Conservation (phyloP, 2,113 vertebrate species). For the Gavia stellata region DNA sequence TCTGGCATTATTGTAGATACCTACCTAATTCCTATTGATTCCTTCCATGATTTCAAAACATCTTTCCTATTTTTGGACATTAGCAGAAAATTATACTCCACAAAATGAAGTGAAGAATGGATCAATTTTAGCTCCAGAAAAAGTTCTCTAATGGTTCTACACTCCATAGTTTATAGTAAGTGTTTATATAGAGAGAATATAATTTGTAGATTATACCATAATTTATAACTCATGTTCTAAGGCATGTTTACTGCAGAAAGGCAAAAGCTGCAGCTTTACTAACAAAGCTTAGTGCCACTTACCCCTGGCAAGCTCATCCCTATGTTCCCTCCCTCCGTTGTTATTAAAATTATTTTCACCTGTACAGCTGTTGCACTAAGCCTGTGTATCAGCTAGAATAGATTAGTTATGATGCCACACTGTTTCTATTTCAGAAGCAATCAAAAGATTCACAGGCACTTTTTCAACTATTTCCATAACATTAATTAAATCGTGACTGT, state of each 20-base stretch:
- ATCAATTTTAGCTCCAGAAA: neutral
- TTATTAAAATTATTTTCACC: neutral
- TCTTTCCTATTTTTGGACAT: neutral
- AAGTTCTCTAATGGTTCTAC: neutral
- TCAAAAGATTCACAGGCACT: neutral
- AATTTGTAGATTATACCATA: neutral
- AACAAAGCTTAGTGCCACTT: neutral
- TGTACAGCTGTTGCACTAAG: neutral
- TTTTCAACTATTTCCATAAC: neutral
- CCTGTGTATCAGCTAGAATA: neutral
- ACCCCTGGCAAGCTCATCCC: neutral
- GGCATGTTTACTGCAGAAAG: neutral
- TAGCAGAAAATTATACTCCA: neutral
- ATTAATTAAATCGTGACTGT: neutral
- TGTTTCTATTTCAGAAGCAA: neutral
- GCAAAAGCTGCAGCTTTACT: neutral
- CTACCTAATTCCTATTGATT: neutral
- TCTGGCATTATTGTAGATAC: neutral
- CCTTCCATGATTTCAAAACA: neutral
- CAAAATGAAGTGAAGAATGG: neutral
- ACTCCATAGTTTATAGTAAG: neutral
- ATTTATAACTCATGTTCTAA: neutral
- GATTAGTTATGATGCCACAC: neutral
- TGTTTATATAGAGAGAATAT: neutral
- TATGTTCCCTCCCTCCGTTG: neutral